Conservation (phyloP, 35 echinoderm and acorn worm species). For the Heliocidaris tuberculata region DNA sequence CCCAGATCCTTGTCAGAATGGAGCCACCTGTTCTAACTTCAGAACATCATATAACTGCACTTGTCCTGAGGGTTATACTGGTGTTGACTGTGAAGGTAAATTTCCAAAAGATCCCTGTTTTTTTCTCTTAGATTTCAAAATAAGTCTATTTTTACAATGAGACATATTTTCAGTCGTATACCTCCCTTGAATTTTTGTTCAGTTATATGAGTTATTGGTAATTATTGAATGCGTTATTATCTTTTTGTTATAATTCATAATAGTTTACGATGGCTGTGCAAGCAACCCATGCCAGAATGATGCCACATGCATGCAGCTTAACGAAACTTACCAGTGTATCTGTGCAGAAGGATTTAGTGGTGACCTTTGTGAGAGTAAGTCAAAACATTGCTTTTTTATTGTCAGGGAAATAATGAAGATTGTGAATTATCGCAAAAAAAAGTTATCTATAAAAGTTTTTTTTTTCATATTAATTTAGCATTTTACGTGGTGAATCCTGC, state of each 20-base stretch:
- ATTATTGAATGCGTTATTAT: background rate
- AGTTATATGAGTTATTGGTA: too few species aligned
- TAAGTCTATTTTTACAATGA: too few species aligned
- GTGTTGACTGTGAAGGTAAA: constrained; percentile 39
- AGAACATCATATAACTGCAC: constrained; percentile 39
- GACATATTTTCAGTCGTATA: too few species aligned
- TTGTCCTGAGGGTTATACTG: constrained; percentile 36
- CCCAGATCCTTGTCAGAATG: constrained; percentile 46
- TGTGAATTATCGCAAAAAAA: too few species aligned
- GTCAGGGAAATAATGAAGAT: background rate
- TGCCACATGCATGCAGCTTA: constrained; percentile 50
- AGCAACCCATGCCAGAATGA: constrained; percentile 75
- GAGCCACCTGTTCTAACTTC: constrained; percentile 50
- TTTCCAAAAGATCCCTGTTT: background rate
- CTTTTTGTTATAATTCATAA: background rate
- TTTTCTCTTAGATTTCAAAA: too few species aligned
- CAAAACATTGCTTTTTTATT: background rate
- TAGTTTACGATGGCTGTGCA: constrained; percentile 46
- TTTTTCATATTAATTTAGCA: too few species aligned
- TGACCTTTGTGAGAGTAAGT: constrained; percentile 19
- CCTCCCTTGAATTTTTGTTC: too few species aligned
- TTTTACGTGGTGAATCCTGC: background rate
- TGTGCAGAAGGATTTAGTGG: constrained; percentile 51
- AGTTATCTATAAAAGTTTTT: too few species aligned
- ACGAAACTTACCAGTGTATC: background rate